Evolutionary conservation across 2,888 invertebrate genomes (phyloP).

Genomic region (Clanis bilineata): DNA sequence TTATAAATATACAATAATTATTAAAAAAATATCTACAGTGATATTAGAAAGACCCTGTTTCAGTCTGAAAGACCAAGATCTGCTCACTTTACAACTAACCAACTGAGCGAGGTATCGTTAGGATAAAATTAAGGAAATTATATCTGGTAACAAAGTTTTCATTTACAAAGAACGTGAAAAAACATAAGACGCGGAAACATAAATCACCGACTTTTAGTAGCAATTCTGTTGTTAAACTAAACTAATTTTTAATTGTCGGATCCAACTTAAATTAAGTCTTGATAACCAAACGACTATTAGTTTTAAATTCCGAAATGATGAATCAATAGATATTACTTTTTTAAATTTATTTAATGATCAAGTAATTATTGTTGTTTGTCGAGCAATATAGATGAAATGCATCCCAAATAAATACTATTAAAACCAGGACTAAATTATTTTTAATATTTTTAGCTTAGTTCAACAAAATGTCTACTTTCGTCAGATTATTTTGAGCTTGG

Average conservation of each 20-base stretch:
- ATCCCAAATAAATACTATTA: no score
- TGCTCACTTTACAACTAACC: slow-evolving; percentile 36
- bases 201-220: neutral
- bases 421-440: no score
- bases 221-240: no score
- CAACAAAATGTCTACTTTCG: neutral
- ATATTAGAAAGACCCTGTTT: slow-evolving; percentile 75
- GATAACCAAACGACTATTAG: no score
- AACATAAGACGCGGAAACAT: neutral
- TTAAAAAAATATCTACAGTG: slow-evolving; percentile 57
- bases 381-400: no score
- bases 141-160: slow-evolving; percentile 55
- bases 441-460: no score
- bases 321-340: no score
- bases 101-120: slow-evolving; percentile 62
- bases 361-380: no score
- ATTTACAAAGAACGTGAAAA: slow-evolving; percentile 17
- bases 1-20: slow-evolving; percentile 54
- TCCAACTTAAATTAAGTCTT: no score
- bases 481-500: neutral
- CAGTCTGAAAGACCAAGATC: slow-evolving; percentile 54
- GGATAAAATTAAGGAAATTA: slow-evolving; percentile 40
- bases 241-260: no score
- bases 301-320: no score
- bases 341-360: no score